Evolutionary conservation across 2,113 vertebrate genomes (phyloP).

Genomic region (Stercorarius parasiticus): DNA sequence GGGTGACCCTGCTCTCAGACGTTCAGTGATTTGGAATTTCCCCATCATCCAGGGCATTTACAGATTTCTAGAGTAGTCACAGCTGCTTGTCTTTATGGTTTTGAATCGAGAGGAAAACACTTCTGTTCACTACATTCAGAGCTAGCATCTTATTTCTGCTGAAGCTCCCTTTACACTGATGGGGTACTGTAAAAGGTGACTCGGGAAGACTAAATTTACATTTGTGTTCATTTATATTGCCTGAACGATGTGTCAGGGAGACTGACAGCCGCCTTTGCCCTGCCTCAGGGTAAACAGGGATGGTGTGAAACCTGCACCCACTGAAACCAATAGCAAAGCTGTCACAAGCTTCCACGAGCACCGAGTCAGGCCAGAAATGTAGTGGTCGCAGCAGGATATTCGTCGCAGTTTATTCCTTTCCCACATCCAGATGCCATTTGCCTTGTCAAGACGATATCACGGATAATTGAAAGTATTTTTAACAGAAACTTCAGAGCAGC

Average conservation of each 20-base stretch:
- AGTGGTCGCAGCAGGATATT: background rate
- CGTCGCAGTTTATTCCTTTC: background rate
- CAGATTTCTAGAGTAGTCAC: background rate
- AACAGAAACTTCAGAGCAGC: background rate
- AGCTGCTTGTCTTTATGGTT: background rate
- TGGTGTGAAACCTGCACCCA: background rate
- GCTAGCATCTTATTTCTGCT: background rate
- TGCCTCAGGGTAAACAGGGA: background rate
- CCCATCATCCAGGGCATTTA: background rate
- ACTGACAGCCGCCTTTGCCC: background rate
- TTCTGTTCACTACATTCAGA: background rate
- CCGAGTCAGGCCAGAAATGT: background rate
- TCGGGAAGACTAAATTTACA: background rate
- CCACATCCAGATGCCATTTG: background rate
- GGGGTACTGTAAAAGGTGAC: background rate
- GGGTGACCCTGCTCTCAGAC: background rate
- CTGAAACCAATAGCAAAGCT: background rate
- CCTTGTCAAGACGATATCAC: background rate
- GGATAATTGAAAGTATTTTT: background rate
- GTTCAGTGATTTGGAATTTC: background rate
- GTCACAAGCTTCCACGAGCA: background rate
- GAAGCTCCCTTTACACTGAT: background rate
- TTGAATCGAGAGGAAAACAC: background rate
- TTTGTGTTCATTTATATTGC: background rate
- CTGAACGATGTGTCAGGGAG: background rate